A percentile compares a stretch with the other conserved stretches of the same genome.
phyloP scores from a whole-genome alignment of 92 coral and sea anemone species.

The Isaurus tuberculatus region DNA sequence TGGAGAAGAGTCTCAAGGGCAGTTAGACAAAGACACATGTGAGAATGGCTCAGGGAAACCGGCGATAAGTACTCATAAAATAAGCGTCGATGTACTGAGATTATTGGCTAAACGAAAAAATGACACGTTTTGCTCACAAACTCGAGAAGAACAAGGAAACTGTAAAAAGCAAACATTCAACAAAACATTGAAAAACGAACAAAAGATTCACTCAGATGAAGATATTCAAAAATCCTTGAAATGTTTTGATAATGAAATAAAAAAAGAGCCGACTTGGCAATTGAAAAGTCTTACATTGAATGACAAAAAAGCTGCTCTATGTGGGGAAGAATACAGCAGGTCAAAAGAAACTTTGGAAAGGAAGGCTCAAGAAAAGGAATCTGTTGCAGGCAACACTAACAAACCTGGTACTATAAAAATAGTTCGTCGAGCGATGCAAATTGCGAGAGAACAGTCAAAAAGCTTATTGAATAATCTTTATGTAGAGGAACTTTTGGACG shows the following conservation, averaged over 20 bases:
- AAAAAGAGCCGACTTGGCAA: neutral
- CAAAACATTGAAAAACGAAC: neutral
- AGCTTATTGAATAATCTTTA: constrained; percentile 14
- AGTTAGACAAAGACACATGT: neutral
- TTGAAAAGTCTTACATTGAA: neutral
- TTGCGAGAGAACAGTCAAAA: constrained; percentile 30
- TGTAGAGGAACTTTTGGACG: constrained; percentile 36
- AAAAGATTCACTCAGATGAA: constrained; percentile 1
- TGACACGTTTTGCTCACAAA: neutral
- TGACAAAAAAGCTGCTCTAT: neutral
- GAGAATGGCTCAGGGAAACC: neutral
- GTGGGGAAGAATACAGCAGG: neutral
- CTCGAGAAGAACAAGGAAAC: neutral
- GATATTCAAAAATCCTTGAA: neutral
- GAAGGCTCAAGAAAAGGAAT: neutral
- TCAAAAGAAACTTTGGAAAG: neutral
- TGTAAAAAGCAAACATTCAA: neutral
- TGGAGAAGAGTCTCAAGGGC: neutral
- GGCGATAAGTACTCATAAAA: neutral
- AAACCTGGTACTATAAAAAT: neutral
- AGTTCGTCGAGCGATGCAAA: constrained; percentile 15
- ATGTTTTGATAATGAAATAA: neutral
- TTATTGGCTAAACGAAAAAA: neutral
- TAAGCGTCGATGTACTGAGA: neutral
- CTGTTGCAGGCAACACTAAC: neutral